Evolutionary conservation across 2,113 vertebrate genomes (phyloP).

Genomic region (Trichechus manatus): DNA sequence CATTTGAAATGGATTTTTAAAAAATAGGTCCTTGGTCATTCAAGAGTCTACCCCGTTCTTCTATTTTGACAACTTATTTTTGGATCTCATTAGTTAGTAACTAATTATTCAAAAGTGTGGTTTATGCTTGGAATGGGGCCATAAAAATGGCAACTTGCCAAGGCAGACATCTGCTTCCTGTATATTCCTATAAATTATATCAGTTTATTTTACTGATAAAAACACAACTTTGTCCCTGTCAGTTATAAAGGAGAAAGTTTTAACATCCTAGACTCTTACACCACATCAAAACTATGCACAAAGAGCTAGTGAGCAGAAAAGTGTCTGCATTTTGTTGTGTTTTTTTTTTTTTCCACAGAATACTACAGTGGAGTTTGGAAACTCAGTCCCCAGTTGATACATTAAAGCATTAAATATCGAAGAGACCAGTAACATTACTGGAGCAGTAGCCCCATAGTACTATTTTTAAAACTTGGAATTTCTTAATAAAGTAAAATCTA

Average conservation of each 20-base stretch:
- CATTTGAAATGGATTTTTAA: conserved; percentile 36
- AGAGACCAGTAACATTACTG: neutral
- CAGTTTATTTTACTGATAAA: conserved; percentile 72
- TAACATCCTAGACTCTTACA: neutral
- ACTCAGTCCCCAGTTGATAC: neutral
- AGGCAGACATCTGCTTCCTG: conserved; percentile 83
- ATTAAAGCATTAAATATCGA: neutral
- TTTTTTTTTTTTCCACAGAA: neutral
- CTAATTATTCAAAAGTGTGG: conserved; percentile 81
- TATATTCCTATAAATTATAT: conserved; percentile 76
- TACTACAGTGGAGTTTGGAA: neutral
- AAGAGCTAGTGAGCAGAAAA: neutral
- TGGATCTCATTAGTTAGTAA: conserved; percentile 81
- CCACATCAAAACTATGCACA: conserved; percentile 40
- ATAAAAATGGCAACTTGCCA: conserved; percentile 76
- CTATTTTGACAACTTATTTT: conserved; percentile 79
- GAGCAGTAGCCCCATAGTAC: neutral
- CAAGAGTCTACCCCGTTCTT: conserved; percentile 68
- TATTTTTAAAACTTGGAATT: conserved; percentile 42
- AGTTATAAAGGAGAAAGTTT: conserved; percentile 58
- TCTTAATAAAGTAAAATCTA: neutral
- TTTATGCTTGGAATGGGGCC: conserved; percentile 74
- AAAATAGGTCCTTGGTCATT: conserved; percentile 70
- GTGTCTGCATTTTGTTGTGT: neutral
- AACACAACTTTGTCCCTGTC: conserved; percentile 72